phyloP scores from a whole-genome alignment of 2,888 invertebrate species.

The Ophion ventricosus region DNA sequence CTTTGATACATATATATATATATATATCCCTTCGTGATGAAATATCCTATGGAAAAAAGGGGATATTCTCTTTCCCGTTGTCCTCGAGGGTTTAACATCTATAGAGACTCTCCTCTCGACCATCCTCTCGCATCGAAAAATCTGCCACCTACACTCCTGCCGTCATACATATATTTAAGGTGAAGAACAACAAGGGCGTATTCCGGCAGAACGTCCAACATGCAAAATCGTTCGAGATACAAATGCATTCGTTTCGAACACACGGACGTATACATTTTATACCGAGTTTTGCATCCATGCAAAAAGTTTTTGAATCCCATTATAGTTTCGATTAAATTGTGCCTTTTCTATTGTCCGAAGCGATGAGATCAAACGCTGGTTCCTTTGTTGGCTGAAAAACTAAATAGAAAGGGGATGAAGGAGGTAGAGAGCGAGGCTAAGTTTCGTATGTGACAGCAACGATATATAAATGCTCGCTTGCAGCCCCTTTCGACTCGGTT shows the following conservation, averaged over 20 bases:
- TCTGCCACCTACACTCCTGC: constrained; percentile 2
- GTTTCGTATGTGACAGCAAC: constrained; percentile 6
- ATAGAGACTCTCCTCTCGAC: constrained; percentile 24
- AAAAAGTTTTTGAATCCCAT: constrained; percentile 16
- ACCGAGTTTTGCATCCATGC: constrained; percentile 4
- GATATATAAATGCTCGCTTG: constrained; percentile 29
- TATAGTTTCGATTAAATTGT: constrained; percentile 55
- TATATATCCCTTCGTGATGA: constrained; percentile 71
- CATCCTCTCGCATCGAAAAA: constrained; percentile 41
- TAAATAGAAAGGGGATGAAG: constrained; percentile 7
- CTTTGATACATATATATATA: constrained; percentile 71
- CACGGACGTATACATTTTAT: constrained; percentile 2
- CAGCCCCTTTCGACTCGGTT: constrained; percentile 38
- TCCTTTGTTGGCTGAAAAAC: neutral
- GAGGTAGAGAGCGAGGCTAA: neutral
- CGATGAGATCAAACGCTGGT: constrained; percentile 23
- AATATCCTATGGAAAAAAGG: constrained; percentile 70
- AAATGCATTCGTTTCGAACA: neutral
- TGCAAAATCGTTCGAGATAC: neutral
- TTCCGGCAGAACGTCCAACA: neutral
- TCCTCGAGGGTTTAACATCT: constrained; percentile 49
- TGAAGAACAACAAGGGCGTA: constrained; percentile 1
- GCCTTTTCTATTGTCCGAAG: constrained; percentile 52
- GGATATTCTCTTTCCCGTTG: constrained; percentile 36
- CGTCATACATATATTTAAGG: neutral